Evolutionary conservation across 2,113 vertebrate genomes (phyloP).

Genomic region (Notarius lentiginosus): DNA sequence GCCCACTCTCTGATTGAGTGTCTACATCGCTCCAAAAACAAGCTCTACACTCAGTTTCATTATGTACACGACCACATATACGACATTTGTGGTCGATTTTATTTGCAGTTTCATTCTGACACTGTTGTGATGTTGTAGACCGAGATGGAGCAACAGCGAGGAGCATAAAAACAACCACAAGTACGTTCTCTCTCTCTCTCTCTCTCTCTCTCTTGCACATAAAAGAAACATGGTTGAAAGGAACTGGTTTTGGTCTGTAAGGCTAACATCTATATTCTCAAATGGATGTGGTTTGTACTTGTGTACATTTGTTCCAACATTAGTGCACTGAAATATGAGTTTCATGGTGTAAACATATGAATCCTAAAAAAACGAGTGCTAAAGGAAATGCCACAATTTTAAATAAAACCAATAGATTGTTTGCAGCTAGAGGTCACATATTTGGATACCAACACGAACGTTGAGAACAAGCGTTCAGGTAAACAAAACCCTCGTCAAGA

Average conservation of each 20-base stretch:
- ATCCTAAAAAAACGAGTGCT: neutral
- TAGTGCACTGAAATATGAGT: neutral
- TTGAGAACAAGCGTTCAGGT: too few species aligned
- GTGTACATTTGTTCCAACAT: neutral
- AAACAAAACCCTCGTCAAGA: too few species aligned
- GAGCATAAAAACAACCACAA: constrained; percentile 14
- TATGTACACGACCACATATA: neutral
- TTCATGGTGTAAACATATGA: neutral
- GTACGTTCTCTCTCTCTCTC: constrained; percentile 1
- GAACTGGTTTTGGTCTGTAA: neutral
- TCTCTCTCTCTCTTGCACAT: neutral
- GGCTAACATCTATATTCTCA: neutral
- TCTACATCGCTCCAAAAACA: neutral
- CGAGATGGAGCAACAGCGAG: neutral
- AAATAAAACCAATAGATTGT: neutral
- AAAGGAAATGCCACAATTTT: neutral
- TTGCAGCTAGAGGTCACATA: too few species aligned
- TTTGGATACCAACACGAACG: too few species aligned
- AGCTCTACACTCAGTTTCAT: neutral
- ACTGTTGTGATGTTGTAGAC: neutral
- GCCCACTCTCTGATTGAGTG: neutral
- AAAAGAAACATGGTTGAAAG: neutral
- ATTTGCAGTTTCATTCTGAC: constrained; percentile 10
- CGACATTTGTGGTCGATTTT: neutral
- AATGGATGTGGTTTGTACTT: neutral